These are phyloP conservation scores for Oryzias javanicus DNA, from an alignment of 2,113 vertebrate genomes.

Conservation along the genomic window DNA sequence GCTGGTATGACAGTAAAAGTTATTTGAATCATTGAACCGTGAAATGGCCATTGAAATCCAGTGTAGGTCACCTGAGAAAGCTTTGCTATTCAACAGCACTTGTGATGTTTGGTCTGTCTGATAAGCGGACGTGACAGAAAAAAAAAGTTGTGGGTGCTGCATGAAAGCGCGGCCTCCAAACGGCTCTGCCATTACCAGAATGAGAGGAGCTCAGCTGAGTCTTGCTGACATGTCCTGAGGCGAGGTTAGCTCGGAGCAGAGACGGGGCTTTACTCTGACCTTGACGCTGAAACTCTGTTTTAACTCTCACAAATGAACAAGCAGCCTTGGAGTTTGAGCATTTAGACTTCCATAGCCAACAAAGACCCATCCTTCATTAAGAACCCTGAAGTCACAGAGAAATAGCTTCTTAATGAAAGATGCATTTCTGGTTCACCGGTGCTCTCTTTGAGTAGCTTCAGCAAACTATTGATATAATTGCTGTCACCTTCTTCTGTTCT, in stretches of 20 bases:
- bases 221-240: background rate
- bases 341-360: too few species aligned
- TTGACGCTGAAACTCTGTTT: too few species aligned
- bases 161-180: background rate
- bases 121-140: too few species aligned
- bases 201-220: background rate
- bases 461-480: constrained; percentile 3
- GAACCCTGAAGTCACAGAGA: background rate
- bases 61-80: too few species aligned
- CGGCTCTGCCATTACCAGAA: background rate
- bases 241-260: background rate
- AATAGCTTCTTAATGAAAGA: background rate
- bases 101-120: too few species aligned
- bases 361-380: too few species aligned
- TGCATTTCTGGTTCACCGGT: background rate
- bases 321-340: too few species aligned
- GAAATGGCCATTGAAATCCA: too few species aligned
- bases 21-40: too few species aligned
- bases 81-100: too few species aligned
- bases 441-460: background rate
- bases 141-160: background rate
- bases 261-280: background rate
- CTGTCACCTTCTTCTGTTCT: constrained; percentile 1
- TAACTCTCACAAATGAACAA: too few species aligned
- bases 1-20: too few species aligned